phyloP scores from a whole-genome alignment of 53 echinoderm and acorn worm species.

The Temnopleurus reevesii region DNA sequence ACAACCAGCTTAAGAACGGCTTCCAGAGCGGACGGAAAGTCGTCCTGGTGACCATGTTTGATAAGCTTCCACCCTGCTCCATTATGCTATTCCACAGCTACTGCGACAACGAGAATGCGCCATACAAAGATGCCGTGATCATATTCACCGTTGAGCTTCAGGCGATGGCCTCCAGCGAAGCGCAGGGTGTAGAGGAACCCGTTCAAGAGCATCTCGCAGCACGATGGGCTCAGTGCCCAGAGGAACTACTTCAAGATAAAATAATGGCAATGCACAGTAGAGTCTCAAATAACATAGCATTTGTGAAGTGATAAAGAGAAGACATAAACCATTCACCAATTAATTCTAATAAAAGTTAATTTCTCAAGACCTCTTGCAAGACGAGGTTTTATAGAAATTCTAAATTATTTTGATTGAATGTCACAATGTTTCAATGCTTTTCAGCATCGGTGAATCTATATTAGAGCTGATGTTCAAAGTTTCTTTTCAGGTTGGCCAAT shows the following conservation, averaged over 20 bases:
- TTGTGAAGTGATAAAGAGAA: too few species aligned
- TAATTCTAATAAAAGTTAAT: too few species aligned
- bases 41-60: constrained; percentile 68
- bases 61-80: constrained; percentile 80
- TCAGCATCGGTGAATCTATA: too few species aligned
- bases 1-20: constrained; percentile 9
- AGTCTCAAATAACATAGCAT: constrained; percentile 83
- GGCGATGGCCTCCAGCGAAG: not conserved
- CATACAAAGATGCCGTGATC: constrained; percentile 78
- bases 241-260: constrained; percentile 67
- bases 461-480: too few species aligned
- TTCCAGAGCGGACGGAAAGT: constrained; percentile 55
- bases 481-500: too few species aligned
- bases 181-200: not conserved
- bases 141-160: constrained; percentile 73
- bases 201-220: constrained; percentile 29
- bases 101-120: constrained; percentile 92
- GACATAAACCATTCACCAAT: too few species aligned
- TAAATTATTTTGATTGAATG: too few species aligned
- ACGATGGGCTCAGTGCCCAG: constrained; percentile 60
- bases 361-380: too few species aligned
- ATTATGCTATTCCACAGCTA: constrained; percentile 86
- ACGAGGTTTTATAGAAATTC: too few species aligned
- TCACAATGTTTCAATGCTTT: too few species aligned
- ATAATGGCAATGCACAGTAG: constrained; percentile 88